Evolutionary conservation across 2,113 vertebrate genomes (phyloP).

Genomic region (Myotis brandtii): DNA sequence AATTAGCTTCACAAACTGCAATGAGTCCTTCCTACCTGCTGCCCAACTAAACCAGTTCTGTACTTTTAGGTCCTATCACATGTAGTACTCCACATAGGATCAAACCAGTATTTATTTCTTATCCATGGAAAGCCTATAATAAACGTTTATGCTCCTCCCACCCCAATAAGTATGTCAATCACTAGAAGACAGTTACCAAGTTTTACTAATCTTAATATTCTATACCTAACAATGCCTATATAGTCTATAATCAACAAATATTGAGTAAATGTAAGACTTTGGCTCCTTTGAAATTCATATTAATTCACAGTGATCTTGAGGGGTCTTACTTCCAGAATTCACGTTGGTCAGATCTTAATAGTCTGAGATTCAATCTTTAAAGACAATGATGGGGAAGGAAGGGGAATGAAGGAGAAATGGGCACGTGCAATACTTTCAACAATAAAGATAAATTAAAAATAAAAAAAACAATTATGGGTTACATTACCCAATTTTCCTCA

Average conservation of each 20-base stretch:
- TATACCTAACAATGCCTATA: background rate
- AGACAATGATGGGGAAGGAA: background rate
- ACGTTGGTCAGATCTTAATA: background rate
- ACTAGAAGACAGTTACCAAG: background rate
- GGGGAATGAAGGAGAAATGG: too few relatives aligned
- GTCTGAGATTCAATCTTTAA: background rate
- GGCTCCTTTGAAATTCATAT: background rate
- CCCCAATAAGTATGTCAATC: background rate
- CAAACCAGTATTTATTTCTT: background rate
- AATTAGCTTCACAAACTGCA: background rate
- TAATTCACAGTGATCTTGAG: background rate
- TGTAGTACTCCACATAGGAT: background rate
- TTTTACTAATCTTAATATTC: background rate
- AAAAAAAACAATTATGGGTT: background rate
- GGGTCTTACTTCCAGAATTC: background rate
- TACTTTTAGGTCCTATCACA: background rate
- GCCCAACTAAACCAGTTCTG: background rate
- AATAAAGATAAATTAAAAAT: too few relatives aligned
- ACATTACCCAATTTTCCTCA: too few relatives aligned
- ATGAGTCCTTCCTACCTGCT: background rate
- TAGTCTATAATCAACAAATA: background rate
- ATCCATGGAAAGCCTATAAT: background rate
- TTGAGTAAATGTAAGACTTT: background rate
- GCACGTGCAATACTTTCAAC: too few relatives aligned
- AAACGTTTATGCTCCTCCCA: background rate